These are phyloP conservation scores for Cherax quadricarinatus DNA, from an alignment of 1,140 invertebrate species.

Conservation along the genomic window DNA sequence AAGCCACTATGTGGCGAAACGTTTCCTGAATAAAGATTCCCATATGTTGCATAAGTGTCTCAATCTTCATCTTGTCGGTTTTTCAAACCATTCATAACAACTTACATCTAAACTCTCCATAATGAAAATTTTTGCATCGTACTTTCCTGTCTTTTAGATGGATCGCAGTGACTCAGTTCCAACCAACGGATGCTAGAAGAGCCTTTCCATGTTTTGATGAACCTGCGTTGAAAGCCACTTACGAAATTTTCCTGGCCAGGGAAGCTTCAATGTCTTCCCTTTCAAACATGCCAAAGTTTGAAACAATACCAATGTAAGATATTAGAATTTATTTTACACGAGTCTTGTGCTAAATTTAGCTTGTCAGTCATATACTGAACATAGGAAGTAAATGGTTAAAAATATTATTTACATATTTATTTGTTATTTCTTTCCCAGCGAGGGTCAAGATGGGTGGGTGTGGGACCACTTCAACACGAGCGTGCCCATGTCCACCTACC, in stretches of 20 bases:
- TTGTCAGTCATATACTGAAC: no score
- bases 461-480: slow-evolving; percentile 47
- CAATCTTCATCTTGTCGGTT: no score
- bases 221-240: slow-evolving; percentile 91
- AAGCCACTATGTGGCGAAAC: no score
- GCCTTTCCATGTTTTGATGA: slow-evolving; percentile 97
- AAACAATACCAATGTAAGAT: slow-evolving; percentile 66
- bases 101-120: no score
- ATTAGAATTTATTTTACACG: no score
- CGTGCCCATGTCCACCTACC: slow-evolving; percentile 38
- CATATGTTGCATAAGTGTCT: no score
- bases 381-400: no score
- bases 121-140: not conserved
- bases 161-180: slow-evolving; percentile 82
- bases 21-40: no score
- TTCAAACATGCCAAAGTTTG: slow-evolving; percentile 87
- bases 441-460: slow-evolving; percentile 18
- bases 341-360: no score
- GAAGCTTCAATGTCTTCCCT: slow-evolving; percentile 82
- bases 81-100: no score
- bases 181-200: slow-evolving; percentile 80
- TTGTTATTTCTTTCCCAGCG: not conserved
- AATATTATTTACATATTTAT: not conserved
- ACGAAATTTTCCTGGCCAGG: slow-evolving; percentile 85
- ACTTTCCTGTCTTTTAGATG: not conserved